Evolutionary conservation across 2,888 invertebrate species (phyloP).

Genomic region (Bembecia ichneumoniformis): DNA sequence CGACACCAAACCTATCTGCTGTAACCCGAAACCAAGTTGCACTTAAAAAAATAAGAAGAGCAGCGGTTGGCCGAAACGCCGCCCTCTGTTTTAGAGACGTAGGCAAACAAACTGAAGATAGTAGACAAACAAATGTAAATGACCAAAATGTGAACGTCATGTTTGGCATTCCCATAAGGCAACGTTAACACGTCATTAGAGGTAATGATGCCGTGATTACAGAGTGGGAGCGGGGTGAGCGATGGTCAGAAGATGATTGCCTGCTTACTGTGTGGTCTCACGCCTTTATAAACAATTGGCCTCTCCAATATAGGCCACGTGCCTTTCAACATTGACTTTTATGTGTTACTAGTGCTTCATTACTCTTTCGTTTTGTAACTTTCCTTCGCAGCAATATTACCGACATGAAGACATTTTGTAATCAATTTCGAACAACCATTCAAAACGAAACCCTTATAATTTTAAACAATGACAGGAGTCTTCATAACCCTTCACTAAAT

Average conservation of each 20-base stretch:
- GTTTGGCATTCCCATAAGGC: slow-evolving; percentile 73
- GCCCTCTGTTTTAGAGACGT: slow-evolving; percentile 70
- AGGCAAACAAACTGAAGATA: slow-evolving; percentile 64
- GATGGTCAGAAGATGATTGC: slow-evolving; percentile 52
- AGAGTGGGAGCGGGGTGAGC: slow-evolving; percentile 52
- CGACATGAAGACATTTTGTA: background rate
- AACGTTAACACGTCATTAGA: slow-evolving; percentile 72
- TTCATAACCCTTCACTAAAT: slow-evolving; percentile 43
- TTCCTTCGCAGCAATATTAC: background rate
- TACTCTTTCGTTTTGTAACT: background rate
- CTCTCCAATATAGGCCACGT: slow-evolving; percentile 44
- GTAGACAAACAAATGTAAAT: slow-evolving; percentile 71
- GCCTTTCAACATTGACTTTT: slow-evolving; percentile 13
- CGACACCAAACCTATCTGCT: slow-evolving; percentile 28
- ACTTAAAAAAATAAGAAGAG: slow-evolving; percentile 52
- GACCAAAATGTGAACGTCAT: slow-evolving; percentile 71
- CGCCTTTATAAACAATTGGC: slow-evolving; percentile 53
- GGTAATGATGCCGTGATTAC: slow-evolving; percentile 71
- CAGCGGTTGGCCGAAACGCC: slow-evolving; percentile 59
- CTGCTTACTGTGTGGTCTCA: slow-evolving; percentile 64
- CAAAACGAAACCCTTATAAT: slow-evolving; percentile 3
- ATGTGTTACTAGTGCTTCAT: background rate
- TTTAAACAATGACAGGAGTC: slow-evolving; percentile 17
- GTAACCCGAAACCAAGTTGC: slow-evolving; percentile 51
- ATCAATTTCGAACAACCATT: background rate